Percentiles rank a stretch among this genome's conserved stretches.
phyloP scores from a whole-genome alignment of 1,140 invertebrate species.

The Plectus sambesii region DNA sequence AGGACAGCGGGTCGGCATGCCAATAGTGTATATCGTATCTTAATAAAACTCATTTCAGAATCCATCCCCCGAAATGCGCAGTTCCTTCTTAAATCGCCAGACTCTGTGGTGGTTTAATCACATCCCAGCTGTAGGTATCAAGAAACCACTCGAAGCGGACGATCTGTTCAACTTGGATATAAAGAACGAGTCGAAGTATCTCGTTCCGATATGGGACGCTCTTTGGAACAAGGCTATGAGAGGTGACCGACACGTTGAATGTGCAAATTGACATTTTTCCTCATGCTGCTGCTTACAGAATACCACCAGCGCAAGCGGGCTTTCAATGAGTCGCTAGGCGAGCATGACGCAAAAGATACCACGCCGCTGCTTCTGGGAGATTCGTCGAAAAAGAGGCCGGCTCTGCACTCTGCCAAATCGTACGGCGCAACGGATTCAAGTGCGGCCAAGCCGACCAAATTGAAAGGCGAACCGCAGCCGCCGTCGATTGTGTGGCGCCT shows the following conservation, averaged over 20 bases:
- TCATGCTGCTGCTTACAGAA: constrained; percentile 8
- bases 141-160: constrained; percentile 29
- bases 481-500: constrained; percentile 36
- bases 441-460: no score
- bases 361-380: no score
- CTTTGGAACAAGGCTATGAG: constrained; percentile 32
- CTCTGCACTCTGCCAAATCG: no score
- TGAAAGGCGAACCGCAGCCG: no score
- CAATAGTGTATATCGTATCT: no score
- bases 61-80: constrained; percentile 30
- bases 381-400: no score
- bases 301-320: constrained; percentile 15
- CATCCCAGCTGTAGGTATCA: constrained; percentile 22
- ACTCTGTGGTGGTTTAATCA: constrained; percentile 41
- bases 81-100: constrained; percentile 35
- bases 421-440: no score
- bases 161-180: constrained; percentile 35
- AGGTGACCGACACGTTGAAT: constrained; percentile 21
- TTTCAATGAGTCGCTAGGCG: constrained; percentile 8
- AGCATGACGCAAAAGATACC: no score
- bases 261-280: neutral
- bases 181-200: constrained; percentile 21
- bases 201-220: constrained; percentile 34
- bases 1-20: no score
- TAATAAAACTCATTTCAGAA: constrained; percentile 13